Base-by-base conservation (phyloP, 2,797 vertebrate genomes). In the Cossypha polioptera region DNA sequence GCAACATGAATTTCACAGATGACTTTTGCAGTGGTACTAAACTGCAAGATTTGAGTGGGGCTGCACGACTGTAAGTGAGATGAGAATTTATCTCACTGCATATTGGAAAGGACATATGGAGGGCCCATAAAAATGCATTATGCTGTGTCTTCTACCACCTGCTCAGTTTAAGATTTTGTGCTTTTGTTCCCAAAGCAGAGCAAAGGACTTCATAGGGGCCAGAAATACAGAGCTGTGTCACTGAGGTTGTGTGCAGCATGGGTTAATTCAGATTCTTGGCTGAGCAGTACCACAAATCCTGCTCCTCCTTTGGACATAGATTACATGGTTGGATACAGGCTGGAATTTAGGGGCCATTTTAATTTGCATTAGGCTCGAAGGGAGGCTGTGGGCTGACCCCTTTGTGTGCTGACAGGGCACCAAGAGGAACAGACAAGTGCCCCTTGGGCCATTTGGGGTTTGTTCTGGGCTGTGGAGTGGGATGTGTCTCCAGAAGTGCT, bases 141-240 rank as follows among this genome's bases (percentile, higher is more conserved):
- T 86, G 86, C 63, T 94, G 77, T 90, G 58, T 81, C 65, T 95
- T 57, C 57, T 36, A 45, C 71, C 84, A 92, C 68, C 86, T 74
- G 65, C 66, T 76, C 35, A 10, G 54, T 90, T 75, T 68, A 54
- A 69, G 63, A 68, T 72, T 43, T 63, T 75, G 33, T 35, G 54
- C 10, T 50, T 82, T 76, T 68, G 5, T 69, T 78, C 47, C 51
- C 40, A 75, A 72, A 45, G 14, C 26, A 57, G 50, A 94, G 67
- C 35, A 54, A 68, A 71, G 18, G 24, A 72, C 38, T 77, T 40
- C 33, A 7, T 0, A 51, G 38, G 25, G 43, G n/a, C 31, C 53
- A 59, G 53, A 73, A 79, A 26, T 20, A 31, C 20, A 40, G 31
- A 24, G 45, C 65, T 86, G 68, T 77, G 42, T 43, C 33, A 7